Evolutionary conservation across 2,113 vertebrate species (phyloP).

Genomic region (Eretmochelys imbricata): DNA sequence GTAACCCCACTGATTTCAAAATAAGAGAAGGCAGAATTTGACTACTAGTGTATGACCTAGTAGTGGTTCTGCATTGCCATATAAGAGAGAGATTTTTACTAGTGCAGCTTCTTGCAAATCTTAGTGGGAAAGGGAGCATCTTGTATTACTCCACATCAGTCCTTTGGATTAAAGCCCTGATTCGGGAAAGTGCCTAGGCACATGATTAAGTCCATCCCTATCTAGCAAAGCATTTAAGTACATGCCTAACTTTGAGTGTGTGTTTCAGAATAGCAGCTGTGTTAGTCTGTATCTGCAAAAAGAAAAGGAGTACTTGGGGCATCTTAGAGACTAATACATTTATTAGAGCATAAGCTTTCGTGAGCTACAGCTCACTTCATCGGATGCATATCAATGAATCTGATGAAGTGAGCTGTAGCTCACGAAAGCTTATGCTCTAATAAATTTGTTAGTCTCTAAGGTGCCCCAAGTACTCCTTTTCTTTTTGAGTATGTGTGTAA

Average conservation of each 20-base stretch:
- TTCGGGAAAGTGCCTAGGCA: not conserved
- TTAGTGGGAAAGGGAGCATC: no score
- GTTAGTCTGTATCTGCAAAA: no score
- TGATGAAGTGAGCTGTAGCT: no score
- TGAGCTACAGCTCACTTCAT: no score
- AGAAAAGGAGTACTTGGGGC: no score
- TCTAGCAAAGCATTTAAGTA: not conserved
- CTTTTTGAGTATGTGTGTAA: not conserved
- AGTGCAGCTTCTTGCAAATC: not conserved
- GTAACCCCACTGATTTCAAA: not conserved
- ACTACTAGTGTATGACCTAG: not conserved
- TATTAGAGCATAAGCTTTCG: no score
- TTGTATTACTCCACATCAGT: not conserved
- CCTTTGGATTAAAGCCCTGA: not conserved
- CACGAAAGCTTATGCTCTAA: no score
- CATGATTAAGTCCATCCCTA: not conserved
- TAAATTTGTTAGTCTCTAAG: no score
- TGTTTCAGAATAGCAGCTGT: no score
- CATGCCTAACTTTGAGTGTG: not conserved
- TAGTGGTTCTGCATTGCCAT: not conserved
- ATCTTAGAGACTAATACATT: no score
- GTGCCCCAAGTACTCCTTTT: no score
- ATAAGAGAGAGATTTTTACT: not conserved
- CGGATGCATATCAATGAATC: no score
- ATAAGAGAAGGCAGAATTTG: not conserved